Evolutionary conservation across 2,888 invertebrate species (phyloP), one percentile per base, ranked within the genome.

Genomic region (Aleiodes alternator): DNA sequence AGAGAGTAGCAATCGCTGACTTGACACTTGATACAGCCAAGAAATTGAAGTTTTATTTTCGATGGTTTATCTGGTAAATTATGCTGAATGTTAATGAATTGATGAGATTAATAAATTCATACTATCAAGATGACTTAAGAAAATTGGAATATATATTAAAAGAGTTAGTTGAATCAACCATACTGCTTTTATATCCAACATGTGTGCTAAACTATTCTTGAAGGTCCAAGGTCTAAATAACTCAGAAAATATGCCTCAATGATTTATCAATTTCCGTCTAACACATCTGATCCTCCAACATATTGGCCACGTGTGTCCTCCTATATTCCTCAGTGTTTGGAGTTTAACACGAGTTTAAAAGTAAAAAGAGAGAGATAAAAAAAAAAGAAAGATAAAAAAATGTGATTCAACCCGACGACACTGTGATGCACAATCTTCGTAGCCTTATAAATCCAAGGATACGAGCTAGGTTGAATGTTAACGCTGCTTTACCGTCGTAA

Each of bases 401-500:
- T n/a, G 64, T 11, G 43, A 23, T 23, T 64, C 3, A 9, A 48
- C 3, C 16, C 64, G 64, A 64, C 64, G 64, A 64, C 64, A 64
- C 64, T 43, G 64, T 64, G 64, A 64, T 64, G 64, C 64, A 64
- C 64, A 64, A 43, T 64, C 61, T 43, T 61, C 64, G 64, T 43
- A 48, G 64, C 48, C 64, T 43, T 68, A 73, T 68, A 73, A 55
- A 66, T 68, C 55, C 69, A 29, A 16, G 23, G 56, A 55, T 73
- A 56, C 56, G 68, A 31, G 68, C 68, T 73, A 68, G 73, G 38
- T 34, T 57, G 48, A 34, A 74, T 74, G 70, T 74, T 69, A 74
- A 70, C 64, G 69, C 73, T 56, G 74, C 61, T 74, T 74, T 74
- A 74, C 59, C 69, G 74, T 59, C 66, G 29, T 61, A 38, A 23